Base-by-base conservation (phyloP, 1,140 invertebrate species). In the Drosophila virilis region DNA sequence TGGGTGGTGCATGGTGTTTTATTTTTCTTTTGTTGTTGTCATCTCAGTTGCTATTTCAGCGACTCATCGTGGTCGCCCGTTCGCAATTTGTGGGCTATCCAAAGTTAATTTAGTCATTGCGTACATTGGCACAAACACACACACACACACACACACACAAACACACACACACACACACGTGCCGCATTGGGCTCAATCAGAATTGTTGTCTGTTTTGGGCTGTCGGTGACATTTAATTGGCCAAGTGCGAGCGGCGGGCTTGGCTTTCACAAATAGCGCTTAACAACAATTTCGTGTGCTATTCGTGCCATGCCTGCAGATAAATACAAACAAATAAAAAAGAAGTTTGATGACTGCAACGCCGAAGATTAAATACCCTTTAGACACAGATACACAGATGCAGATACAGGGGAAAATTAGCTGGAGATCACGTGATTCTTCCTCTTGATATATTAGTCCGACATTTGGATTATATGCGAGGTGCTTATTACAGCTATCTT, bases 221-320 rank as follows among this genome's bases (percentile, higher is more conserved):
- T 67, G 38, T 45, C 62, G 46, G 64, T 65, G 70, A 67, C 70
- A 65, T 78, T 73, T 77, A 69, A 62, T 67, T 69, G 57, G 65
- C 73, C 75, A 77, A 76, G 33, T 73, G 60, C 66, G 48, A 10
- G 33, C 38, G 83, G 82, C 38, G 83, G 82, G 83, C 61, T 77
- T 64, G 81, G 82, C 82, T 88, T 88, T 88, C 82, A 88, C 83
- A 74, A 77, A 74, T 64, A 68, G 62, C 52, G 61, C 58, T 37
- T 43, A 72, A 42, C 50, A 72, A 70, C 60, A 78, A 77, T 59
- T 74, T 71, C 58, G 69, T 80, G 74, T 65, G 37, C 67, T 48
- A 35, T 66, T 59, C 74, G 82, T 82, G 82, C 71, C 73, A 17
- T 69, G 82, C 71, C 82, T 86, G 83, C 67, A 72, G 69, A 85